A percentile compares a stretch with the other conserved stretches of the same genome.
These are phyloP conservation scores for Dendrolimus punctatus DNA, from an alignment of 1,140 invertebrate species.

Conservation along the genomic window DNA sequence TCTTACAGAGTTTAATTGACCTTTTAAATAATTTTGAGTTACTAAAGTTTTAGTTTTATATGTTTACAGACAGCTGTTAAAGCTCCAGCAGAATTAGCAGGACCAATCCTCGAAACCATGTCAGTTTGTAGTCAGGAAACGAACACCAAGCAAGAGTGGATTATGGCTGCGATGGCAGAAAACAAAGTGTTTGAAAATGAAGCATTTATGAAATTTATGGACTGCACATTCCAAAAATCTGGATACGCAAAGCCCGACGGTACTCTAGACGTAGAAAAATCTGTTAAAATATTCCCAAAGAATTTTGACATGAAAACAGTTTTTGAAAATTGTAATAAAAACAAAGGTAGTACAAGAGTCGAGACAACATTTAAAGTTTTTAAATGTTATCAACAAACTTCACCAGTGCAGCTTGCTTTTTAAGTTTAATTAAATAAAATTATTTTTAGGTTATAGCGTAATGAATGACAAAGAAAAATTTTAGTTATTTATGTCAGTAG, in stretches of 20 bases:
- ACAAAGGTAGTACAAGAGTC: not conserved
- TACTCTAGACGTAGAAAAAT: not conserved
- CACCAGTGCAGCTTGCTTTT: not conserved
- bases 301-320: not conserved
- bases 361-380: not conserved
- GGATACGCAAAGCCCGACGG: not conserved
- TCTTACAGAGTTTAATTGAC: not conserved
- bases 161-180: too few relatives aligned
- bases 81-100: not conserved
- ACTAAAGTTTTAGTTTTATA: not conserved
- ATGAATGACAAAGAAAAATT: not conserved
- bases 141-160: not conserved
- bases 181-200: not conserved
- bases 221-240: not conserved
- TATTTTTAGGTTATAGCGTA: not conserved
- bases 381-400: constrained; percentile 2
- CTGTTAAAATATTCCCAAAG: not conserved
- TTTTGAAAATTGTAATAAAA: constrained; percentile 5
- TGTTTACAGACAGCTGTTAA: not conserved
- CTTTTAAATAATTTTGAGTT: not conserved
- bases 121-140: not conserved
- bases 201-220: not conserved
- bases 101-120: not conserved
- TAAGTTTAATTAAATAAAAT: not conserved
- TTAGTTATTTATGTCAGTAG: too few relatives aligned